Evolutionary conservation across 2,113 vertebrate genomes (phyloP).

Genomic region (Galeopterus variegatus): DNA sequence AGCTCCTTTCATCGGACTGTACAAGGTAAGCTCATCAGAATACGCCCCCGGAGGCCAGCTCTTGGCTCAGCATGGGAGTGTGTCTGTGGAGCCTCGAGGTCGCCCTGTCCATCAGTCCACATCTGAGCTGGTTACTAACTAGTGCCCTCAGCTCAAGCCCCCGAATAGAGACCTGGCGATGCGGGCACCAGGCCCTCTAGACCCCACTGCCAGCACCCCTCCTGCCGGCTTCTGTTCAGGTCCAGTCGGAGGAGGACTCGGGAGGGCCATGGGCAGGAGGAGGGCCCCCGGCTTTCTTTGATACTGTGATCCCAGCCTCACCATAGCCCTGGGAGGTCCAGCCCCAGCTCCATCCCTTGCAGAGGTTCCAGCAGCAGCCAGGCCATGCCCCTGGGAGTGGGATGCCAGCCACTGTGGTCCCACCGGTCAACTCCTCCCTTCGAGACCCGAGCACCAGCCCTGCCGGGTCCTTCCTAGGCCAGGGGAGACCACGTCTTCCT

Average conservation of each 20-base stretch:
- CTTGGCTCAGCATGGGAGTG: not conserved
- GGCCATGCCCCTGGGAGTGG: not conserved
- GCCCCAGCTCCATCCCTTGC: not conserved
- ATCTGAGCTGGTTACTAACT: not conserved
- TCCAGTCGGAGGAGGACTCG: not conserved
- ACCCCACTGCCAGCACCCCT: not conserved
- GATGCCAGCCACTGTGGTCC: not conserved
- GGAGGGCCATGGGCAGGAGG: not conserved
- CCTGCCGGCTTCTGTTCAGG: not conserved
- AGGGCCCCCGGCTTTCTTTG: not conserved
- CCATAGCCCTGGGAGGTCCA: not conserved
- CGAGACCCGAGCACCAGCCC: not conserved
- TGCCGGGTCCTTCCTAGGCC: fast-evolving
- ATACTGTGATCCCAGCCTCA: not conserved
- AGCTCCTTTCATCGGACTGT: not conserved
- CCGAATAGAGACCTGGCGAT: not conserved
- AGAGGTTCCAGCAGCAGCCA: not conserved
- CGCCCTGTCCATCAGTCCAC: not conserved
- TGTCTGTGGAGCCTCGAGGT: not conserved
- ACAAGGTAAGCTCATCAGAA: not conserved
- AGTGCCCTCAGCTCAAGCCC: not conserved
- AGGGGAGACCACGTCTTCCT: not conserved
- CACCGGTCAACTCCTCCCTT: not conserved
- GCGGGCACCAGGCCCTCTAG: not conserved
- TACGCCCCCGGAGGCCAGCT: not conserved